Base-by-base conservation (phyloP, 2,113 vertebrate genomes). In the Neolamprologus brichardi region DNA sequence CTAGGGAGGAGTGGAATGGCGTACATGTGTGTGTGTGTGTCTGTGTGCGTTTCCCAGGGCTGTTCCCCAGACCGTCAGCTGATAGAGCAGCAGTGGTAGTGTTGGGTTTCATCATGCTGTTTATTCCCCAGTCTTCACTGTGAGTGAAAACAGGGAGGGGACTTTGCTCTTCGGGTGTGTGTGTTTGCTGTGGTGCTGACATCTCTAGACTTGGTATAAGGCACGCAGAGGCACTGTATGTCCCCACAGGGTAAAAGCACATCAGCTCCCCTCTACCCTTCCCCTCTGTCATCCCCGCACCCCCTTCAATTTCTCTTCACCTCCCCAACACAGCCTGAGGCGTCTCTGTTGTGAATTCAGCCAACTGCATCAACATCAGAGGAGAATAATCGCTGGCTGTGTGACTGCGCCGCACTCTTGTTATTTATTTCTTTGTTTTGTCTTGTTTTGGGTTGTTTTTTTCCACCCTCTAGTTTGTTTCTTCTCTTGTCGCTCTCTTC, bases 51-150 rank as follows among this genome's bases (percentile, higher is more conserved):
- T 85, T 86, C 91, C 70, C 8, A 4, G 86, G 78, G 93, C 81
- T 53, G 64, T 87, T 91, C 85, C 56, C 83, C 78, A 82, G 28
- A 39, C 75, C 52, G 89, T 93, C 92, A 94, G 93, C 93, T 91
- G 94, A 92, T 86, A 41, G 84, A 84, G 92, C 85, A 87, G 82
- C 30, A 18, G 90, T 58, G 52, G 58, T 18, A 90, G 94, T 88
- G 90, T 94, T 92, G 54, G 89, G 94, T 96, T 97, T 95, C 96
- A 95, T 94, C 94, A 94, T 92, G 90, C 87, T 96, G 94, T 95
- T 96, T 96, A 92, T 92, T 82, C 62, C 85, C 56, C 34, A n/a
- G 49, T 88, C 88, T 46, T 82, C 72, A 8, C 82, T 58, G 64
- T 51, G 62, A 90, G 85, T 64, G 28, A 70, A 87, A 82, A 64